Percentiles rank a stretch among this genome's conserved stretches.
phyloP scores from a whole-genome alignment of 2,113 vertebrate genomes.

The cattle (Bos taurus) region ARS-UCD2.0 NC_037357.1:115256001-115256500 shows the following conservation, averaged over 20 bases:
- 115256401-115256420: neutral
- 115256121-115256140: neutral
- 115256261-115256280: neutral
- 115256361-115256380: neutral
- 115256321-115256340: neutral
- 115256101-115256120: neutral
- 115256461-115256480: neutral
- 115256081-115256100: neutral
- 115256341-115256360: slow-evolving; percentile 20
- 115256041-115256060: neutral
- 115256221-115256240: neutral
- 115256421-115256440: neutral
- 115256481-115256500: neutral
- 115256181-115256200: neutral
- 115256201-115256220: neutral
- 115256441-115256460: neutral
- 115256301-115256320: neutral
- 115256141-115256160: neutral
- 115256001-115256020: neutral
- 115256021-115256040: neutral
- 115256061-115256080: neutral
- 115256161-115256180: neutral
- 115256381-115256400: neutral
- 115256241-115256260: neutral
- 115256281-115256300: slow-evolving; percentile 1